phyloP scores from a whole-genome alignment of 2,797 vertebrate species.

The Propithecus perrieri region DNA sequence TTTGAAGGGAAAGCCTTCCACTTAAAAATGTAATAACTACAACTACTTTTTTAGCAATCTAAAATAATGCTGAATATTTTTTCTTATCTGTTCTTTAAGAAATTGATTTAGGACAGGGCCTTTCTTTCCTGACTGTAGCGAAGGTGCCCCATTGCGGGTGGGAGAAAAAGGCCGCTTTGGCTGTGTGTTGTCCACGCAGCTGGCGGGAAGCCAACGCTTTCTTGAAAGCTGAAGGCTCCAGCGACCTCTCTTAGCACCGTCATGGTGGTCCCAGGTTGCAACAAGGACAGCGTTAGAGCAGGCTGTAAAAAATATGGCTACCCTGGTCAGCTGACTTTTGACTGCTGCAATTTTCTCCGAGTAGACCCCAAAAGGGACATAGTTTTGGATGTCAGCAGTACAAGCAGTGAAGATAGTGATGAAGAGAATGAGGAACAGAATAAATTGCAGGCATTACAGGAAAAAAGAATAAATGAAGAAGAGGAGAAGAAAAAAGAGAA shows the following conservation, averaged over 20 bases:
- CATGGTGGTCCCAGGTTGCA: slow-evolving; percentile 85
- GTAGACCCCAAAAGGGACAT: too few species aligned
- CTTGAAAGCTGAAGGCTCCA: not conserved
- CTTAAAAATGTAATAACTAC: not conserved
- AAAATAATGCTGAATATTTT: not conserved
- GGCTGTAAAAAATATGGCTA: too few species aligned
- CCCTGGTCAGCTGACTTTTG: too few species aligned
- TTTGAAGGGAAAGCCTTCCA: not conserved
- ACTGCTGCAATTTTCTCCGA: too few species aligned
- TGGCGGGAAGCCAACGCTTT: not conserved
- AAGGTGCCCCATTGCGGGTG: not conserved
- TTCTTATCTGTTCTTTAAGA: not conserved
- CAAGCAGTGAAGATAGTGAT: too few species aligned
- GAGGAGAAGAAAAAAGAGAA: too few species aligned
- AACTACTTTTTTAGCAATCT: not conserved
- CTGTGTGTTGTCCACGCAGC: not conserved
- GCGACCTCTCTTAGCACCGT: not conserved
- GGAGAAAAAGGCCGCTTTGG: too few species aligned
- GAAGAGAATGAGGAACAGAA: too few species aligned
- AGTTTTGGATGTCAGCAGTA: too few species aligned
- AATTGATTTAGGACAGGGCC: not conserved
- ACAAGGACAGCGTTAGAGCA: too few species aligned
- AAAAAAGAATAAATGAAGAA: too few species aligned
- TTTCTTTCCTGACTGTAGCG: fast-evolving
- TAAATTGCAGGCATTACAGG: too few species aligned